These are phyloP conservation scores for Phoebastria nigripes DNA, from an alignment of 2,797 vertebrate species.

Conservation along the genomic window DNA sequence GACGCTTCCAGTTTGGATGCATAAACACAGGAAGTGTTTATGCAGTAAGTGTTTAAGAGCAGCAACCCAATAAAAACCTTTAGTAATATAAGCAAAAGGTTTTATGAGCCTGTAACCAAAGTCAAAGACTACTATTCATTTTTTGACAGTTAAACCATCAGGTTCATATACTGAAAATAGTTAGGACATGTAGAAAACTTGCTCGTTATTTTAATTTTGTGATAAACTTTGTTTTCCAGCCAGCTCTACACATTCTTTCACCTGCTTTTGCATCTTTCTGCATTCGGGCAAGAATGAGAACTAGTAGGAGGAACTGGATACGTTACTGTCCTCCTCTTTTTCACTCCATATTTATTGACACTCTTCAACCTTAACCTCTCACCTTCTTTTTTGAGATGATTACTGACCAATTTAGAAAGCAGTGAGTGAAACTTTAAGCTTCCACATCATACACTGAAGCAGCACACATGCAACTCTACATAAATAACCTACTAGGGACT, in stretches of 20 bases:
- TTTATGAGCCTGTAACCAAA: neutral
- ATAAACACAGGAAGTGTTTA: neutral
- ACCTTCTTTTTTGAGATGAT: neutral
- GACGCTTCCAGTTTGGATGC: neutral
- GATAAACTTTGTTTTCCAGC: neutral
- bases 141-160: neutral
- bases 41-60: neutral
- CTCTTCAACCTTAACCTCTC: neutral
- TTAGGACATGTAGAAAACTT: neutral
- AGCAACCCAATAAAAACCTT: neutral
- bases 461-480: neutral
- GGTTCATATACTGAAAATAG: neutral
- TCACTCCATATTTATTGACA: neutral
- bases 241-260: neutral
- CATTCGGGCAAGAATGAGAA: neutral
- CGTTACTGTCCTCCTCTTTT: neutral
- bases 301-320: neutral
- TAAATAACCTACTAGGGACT: conserved; percentile 87
- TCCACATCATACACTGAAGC: neutral
- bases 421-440: neutral
- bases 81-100: neutral
- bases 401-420: neutral
- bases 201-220: neutral
- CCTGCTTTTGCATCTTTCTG: neutral
- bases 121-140: neutral